A percentile compares a stretch with the other conserved stretches of the same genome.
These are phyloP conservation scores for Apamea epomidion DNA, from an alignment of 2,888 invertebrate genomes.

Conservation along the genomic window DNA sequence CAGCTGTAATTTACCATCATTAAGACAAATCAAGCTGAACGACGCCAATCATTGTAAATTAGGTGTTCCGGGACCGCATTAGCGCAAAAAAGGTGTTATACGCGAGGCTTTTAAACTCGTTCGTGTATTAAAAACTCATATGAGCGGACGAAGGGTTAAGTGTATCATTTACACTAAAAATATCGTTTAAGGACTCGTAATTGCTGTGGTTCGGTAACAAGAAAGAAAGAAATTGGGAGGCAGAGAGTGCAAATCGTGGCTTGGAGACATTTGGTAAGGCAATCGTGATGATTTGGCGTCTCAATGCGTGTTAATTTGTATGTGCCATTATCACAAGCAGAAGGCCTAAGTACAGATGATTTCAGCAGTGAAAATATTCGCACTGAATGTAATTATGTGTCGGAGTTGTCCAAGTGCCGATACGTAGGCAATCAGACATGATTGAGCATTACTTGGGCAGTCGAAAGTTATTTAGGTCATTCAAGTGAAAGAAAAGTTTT, in stretches of 20 bases:
- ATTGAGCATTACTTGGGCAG: not conserved
- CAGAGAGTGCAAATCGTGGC: conserved; percentile 42
- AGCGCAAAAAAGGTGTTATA: conserved; percentile 88
- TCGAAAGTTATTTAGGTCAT: not conserved
- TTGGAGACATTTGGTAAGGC: conserved; percentile 32
- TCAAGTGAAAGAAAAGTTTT: not conserved
- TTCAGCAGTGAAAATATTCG: conserved; percentile 18
- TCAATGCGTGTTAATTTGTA: conserved; percentile 30
- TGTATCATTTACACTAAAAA: conserved; percentile 80
- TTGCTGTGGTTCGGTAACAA: conserved; percentile 68
- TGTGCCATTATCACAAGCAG: conserved; percentile 36
- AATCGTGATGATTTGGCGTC: conserved; percentile 22
- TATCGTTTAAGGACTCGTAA: conserved; percentile 76
- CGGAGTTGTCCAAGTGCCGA: conserved; percentile 2
- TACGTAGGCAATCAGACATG: not conserved
- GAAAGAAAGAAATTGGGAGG: conserved; percentile 59
- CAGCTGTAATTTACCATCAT: conserved; percentile 85
- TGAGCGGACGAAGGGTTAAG: conserved; percentile 68
- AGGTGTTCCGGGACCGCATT: conserved; percentile 81
- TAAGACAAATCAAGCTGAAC: conserved; percentile 85
- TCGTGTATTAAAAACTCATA: conserved; percentile 79
- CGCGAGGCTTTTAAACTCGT: conserved; percentile 72
- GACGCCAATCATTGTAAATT: conserved; percentile 86
- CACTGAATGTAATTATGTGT: conserved; percentile 21
- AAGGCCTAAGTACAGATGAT: conserved; percentile 27